Percentiles rank a stretch among this genome's conserved stretches.
Evolutionary conservation across 2,888 invertebrate species (phyloP).

Genomic region (Diaperis boleti): DNA sequence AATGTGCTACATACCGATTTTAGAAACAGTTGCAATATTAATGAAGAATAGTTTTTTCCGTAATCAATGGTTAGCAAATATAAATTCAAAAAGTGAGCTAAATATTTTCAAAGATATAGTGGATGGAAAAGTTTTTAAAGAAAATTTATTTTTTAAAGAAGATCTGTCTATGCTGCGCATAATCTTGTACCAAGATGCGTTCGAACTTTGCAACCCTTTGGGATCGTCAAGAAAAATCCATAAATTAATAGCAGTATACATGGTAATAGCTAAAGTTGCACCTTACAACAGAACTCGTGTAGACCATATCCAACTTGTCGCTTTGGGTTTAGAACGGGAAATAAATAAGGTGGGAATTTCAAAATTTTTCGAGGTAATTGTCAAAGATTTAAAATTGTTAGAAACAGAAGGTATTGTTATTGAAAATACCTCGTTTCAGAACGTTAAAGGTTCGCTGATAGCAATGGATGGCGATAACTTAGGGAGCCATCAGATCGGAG

Average conservation of each 20-base stretch:
- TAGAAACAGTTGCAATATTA: too few species aligned
- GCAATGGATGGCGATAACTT: conserved; percentile 48
- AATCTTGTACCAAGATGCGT: conserved; percentile 52
- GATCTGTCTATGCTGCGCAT: conserved; percentile 28
- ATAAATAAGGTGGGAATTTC: conserved; percentile 47
- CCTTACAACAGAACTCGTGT: conserved; percentile 44
- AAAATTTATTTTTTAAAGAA: background rate
- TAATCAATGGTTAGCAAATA: too few species aligned
- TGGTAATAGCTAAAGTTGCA: conserved; percentile 48
- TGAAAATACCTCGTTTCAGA: conserved; percentile 40
- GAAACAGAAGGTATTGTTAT: conserved; percentile 35
- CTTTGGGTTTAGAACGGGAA: conserved; percentile 45
- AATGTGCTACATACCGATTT: too few species aligned
- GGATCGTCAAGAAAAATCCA: conserved; percentile 50
- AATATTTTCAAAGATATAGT: too few species aligned
- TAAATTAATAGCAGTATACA: conserved; percentile 50
- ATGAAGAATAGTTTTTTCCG: too few species aligned
- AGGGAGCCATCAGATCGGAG: conserved; percentile 54
- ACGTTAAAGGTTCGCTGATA: conserved; percentile 45
- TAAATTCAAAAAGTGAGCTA: too few species aligned
- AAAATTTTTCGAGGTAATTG: background rate
- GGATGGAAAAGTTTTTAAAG: background rate
- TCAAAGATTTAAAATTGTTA: background rate
- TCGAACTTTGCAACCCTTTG: conserved; percentile 53
- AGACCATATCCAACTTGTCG: conserved; percentile 50